A percentile compares a stretch with the other conserved stretches of the same genome.
phyloP scores from a whole-genome alignment of 2,113 vertebrate genomes.

The Podarcis cretensis region DNA sequence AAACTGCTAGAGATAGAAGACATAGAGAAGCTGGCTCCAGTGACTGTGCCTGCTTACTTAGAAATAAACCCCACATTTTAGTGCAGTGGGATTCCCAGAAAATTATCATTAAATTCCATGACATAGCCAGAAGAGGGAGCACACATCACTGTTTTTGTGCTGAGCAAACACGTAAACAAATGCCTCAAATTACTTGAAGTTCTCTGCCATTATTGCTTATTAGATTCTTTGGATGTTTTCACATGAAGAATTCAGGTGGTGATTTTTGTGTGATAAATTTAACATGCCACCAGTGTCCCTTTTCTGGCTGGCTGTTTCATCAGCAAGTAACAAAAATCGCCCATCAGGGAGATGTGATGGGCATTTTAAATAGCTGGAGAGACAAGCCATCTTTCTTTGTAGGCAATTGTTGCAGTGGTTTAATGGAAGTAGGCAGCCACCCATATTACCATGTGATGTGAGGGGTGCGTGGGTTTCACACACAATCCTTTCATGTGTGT shows the following conservation, averaged over 20 bases:
- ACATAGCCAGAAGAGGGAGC: constrained; percentile 53
- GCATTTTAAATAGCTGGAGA: not conserved
- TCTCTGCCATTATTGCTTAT: not conserved
- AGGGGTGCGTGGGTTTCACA: no score
- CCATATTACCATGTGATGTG: no score
- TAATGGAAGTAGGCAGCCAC: not conserved
- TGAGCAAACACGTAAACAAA: not conserved
- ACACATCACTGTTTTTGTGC: constrained; percentile 17
- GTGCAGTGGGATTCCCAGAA: not conserved
- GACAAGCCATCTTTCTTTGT: not conserved
- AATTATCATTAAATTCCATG: not conserved
- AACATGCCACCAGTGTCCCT: not conserved
- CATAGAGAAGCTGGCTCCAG: not conserved
- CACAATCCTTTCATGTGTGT: no score
- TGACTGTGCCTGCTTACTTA: not conserved
- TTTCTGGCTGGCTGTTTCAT: not conserved
- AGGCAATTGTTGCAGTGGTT: not conserved
- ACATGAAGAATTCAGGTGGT: not conserved
- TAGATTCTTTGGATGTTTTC: not conserved
- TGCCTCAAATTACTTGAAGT: not conserved
- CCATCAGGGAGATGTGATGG: not conserved
- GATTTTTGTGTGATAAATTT: not conserved
- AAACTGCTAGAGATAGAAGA: not conserved
- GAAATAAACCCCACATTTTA: not conserved
- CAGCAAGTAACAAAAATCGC: not conserved